A percentile compares a stretch with the other conserved stretches of the same genome.
Conservation (phyloP, 2,113 vertebrate genomes). For the Alexandromys fortis region DNA sequence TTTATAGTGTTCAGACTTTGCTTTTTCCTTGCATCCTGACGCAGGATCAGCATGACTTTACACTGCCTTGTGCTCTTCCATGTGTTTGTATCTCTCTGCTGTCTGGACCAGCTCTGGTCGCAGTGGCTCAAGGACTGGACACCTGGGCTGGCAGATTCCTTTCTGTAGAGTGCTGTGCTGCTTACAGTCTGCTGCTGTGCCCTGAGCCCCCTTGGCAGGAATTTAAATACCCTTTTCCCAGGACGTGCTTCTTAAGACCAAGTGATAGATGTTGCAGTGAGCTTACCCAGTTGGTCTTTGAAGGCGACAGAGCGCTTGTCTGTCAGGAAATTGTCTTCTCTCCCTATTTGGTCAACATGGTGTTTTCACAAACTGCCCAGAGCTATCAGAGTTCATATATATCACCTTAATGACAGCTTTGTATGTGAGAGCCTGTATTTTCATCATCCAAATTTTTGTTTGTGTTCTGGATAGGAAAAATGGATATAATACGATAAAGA, state of each 20-base stretch:
- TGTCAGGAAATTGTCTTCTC: background rate
- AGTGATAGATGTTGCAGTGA: background rate
- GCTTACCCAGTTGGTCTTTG: background rate
- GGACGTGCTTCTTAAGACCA: background rate
- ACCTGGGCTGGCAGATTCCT: background rate
- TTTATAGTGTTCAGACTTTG: background rate
- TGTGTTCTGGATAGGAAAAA: slow-evolving; percentile 20
- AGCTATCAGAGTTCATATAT: background rate
- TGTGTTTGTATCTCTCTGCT: background rate
- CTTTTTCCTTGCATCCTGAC: background rate
- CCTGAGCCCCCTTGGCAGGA: background rate
- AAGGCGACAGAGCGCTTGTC: background rate
- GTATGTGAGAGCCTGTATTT: background rate
- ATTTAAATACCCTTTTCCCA: background rate
- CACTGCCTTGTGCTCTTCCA: background rate
- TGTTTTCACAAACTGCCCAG: background rate
- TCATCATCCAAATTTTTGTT: background rate
- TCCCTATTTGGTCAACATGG: background rate
- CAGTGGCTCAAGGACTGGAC: background rate
- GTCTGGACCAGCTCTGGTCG: background rate
- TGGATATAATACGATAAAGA: background rate
- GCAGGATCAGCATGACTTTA: background rate
- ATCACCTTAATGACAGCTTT: background rate
- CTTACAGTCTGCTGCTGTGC: background rate
- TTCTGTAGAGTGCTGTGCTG: background rate